A percentile compares a stretch with the other conserved stretches of the same genome.
phyloP scores from a whole-genome alignment of 2,113 vertebrate species.

The Ceratotherium simum region DNA sequence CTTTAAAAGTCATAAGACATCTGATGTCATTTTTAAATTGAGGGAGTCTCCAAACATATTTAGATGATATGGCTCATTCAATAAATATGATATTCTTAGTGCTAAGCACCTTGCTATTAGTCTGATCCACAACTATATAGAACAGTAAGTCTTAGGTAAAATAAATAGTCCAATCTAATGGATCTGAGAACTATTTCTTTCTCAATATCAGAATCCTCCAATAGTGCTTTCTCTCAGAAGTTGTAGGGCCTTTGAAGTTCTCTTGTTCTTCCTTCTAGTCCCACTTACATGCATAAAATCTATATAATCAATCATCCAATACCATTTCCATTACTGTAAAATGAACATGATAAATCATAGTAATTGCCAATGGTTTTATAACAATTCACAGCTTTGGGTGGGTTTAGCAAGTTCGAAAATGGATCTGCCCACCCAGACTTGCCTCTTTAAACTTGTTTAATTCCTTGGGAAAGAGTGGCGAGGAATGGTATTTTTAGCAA shows the following conservation, averaged over 20 bases:
- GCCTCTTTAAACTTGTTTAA: slow-evolving; percentile 27
- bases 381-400: slow-evolving; percentile 47
- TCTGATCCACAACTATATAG: not conserved
- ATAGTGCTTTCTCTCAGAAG: slow-evolving; percentile 37
- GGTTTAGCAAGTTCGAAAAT: slow-evolving; percentile 37
- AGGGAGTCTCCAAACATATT: not conserved
- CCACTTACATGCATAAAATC: not conserved
- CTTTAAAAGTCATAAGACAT: slow-evolving; percentile 56
- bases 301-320: slow-evolving; percentile 57
- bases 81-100: not conserved
- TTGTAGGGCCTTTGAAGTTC: slow-evolving; percentile 25
- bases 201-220: not conserved
- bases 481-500: not conserved
- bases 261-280: slow-evolving; percentile 8
- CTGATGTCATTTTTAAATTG: slow-evolving; percentile 56
- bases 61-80: not conserved
- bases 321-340: slow-evolving; percentile 55
- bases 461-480: not conserved
- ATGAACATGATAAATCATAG: slow-evolving; percentile 61
- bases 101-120: not conserved
- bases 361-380: slow-evolving; percentile 53
- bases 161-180: not conserved
- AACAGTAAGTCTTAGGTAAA: slow-evolving; percentile 24
- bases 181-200: not conserved
- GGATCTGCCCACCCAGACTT: not conserved